phyloP scores from a whole-genome alignment of 92 coral and sea anemone genomes.

The Porites evermanni region DNA sequence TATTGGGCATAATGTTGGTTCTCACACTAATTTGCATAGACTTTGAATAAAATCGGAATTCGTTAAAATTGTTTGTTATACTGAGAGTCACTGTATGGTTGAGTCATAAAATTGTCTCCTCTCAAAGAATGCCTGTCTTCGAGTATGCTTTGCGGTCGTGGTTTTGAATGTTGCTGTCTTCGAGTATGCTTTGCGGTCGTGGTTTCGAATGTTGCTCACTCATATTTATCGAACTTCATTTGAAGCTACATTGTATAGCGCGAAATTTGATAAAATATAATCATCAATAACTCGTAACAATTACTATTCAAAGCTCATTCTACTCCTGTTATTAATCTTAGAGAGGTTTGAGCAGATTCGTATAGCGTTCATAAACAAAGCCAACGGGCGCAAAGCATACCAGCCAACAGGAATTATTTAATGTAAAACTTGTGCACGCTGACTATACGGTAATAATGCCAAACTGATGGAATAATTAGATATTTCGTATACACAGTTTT shows the following conservation, averaged over 20 bases:
- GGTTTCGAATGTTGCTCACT: slow-evolving; percentile 38
- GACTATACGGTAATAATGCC: slow-evolving; percentile 16
- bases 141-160: too few relatives aligned
- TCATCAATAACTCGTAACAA: slow-evolving; percentile 9
- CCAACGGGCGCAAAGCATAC: slow-evolving; percentile 23
- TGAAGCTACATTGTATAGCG: background rate
- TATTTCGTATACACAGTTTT: background rate
- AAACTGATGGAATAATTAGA: background rate
- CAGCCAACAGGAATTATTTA: slow-evolving; percentile 2
- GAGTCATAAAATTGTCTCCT: slow-evolving; percentile 20
- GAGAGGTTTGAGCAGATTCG: slow-evolving; percentile 36
- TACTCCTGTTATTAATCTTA: slow-evolving; percentile 27
- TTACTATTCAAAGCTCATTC: slow-evolving; percentile 34
- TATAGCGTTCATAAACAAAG: slow-evolving; percentile 26
- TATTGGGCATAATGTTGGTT: background rate
- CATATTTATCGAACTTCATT: slow-evolving; percentile 26
- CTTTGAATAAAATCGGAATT: slow-evolving; percentile 3
- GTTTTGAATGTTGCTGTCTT: too few relatives aligned
- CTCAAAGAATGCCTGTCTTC: slow-evolving; percentile 38
- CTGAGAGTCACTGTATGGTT: slow-evolving; percentile 23
- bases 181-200: slow-evolving; percentile 11
- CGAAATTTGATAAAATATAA: slow-evolving; percentile 14
- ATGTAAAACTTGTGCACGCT: slow-evolving; percentile 11
- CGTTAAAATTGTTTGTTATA: slow-evolving; percentile 28
- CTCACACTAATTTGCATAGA: slow-evolving; percentile 8